Evolutionary conservation across 1,140 invertebrate genomes (phyloP), one percentile per base, ranked within the genome.

Genomic region (Vanessa atalanta): DNA sequence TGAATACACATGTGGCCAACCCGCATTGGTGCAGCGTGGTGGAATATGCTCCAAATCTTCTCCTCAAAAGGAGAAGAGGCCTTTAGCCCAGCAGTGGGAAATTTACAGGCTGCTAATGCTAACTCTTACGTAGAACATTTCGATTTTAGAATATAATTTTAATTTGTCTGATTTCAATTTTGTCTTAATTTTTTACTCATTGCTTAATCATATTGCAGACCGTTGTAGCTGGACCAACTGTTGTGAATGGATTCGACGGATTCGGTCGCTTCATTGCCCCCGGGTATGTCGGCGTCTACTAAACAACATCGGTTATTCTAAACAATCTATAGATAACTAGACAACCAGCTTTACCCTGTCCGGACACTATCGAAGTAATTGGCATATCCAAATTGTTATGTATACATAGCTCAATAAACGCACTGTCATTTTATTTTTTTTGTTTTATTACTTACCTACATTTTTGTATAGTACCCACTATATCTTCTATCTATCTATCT

Each of bases 201-300:
- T 53, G n/a, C 13, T 26, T 57, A 20, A 53, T 43, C 1, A 8
- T 20, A 60, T 61, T 61, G 1, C 80, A 92, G 90, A 90, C 90
- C 69, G 47, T 92, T 63, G 87, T 90, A 2, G 88, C 90, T 55
- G 88, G 90, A n/a, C 88, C 88, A 8, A 89, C 88, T 9, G 88
- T 92, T 3, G 83, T 90, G 37, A 92, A 89, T 73, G 81, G 79
- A 43, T 55, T 77, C 26, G 79, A 80, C 15, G 74, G 70, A 7
- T 12, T 75, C 47, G 83, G 76, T 8, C 81, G 83, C 53, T 68
- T 79, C 80, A 60, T 88, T 47, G 73, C 80, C 15, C 88, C 88
- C 2, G 87, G 89, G 14, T 78, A 79, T 31, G 74, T 88, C 47
- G 85, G 84, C 16, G 75, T 83, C 9, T 70, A 55, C 48, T 74